A percentile compares a stretch with the other conserved stretches of the same genome.
These are phyloP conservation scores for Dryobates pubescens DNA, from an alignment of 2,797 vertebrate species.

Conservation along the genomic window DNA sequence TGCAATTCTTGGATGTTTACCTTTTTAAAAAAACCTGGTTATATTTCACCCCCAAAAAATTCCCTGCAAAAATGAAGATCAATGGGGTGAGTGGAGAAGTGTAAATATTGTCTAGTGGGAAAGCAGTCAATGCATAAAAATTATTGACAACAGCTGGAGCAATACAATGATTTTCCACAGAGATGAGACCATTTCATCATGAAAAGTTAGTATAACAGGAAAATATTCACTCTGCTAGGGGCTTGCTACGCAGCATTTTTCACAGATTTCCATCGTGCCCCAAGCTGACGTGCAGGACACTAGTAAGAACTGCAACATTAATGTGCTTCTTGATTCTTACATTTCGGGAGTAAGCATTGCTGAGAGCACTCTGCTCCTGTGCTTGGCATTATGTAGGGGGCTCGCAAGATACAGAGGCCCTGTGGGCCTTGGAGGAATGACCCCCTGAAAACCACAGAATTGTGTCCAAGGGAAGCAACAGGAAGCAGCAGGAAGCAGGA, in stretches of 20 bases:
- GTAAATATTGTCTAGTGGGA: conserved; percentile 53
- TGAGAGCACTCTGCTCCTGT: neutral
- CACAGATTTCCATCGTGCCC: neutral
- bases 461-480: neutral
- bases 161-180: conserved; percentile 39
- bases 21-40: conserved; percentile 20
- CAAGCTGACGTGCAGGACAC: neutral
- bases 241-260: neutral
- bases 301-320: neutral
- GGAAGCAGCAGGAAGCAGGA: neutral
- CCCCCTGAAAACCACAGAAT: neutral
- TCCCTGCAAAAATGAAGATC: conserved; percentile 65
- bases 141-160: conserved; percentile 56
- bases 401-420: neutral
- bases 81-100: conserved; percentile 33
- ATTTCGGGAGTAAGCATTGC: neutral
- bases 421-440: neutral
- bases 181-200: conserved; percentile 36
- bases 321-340: neutral
- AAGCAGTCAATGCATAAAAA: conserved; percentile 54
- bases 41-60: conserved; percentile 57
- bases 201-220: conserved; percentile 22
- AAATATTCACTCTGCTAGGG: conserved; percentile 29
- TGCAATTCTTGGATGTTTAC: conserved; percentile 56
- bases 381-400: neutral